phyloP scores from a whole-genome alignment of 2,797 vertebrate genomes.

The Bradypodion ventrale region DNA sequence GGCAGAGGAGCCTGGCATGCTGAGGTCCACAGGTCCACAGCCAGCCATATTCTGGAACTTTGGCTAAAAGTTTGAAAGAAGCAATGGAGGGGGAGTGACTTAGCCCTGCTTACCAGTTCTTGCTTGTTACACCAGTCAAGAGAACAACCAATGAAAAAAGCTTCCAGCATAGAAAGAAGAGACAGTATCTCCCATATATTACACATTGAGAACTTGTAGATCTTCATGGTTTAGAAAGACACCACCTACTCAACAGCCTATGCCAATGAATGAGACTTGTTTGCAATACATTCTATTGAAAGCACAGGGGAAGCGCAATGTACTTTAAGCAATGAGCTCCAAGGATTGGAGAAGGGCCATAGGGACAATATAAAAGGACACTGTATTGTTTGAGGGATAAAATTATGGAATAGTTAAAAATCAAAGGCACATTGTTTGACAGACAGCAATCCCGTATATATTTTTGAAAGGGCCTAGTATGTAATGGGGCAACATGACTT shows the following conservation, averaged over 20 bases:
- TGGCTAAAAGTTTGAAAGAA: constrained; percentile 47
- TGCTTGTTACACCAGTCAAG: background rate
- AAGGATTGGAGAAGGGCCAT: constrained; percentile 43
- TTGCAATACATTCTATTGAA: constrained; percentile 69
- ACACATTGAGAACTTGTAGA: constrained; percentile 48
- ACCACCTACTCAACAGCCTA: constrained; percentile 53
- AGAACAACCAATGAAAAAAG: constrained; percentile 37
- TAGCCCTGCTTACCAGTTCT: constrained; percentile 42
- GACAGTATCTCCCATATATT: background rate
- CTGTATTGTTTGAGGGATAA: constrained; percentile 60
- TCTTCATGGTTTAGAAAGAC: constrained; percentile 57
- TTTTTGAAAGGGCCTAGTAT: constrained; percentile 53
- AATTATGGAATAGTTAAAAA: constrained; percentile 68
- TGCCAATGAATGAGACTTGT: constrained; percentile 64
- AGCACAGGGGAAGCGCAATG: constrained; percentile 59
- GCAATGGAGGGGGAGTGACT: constrained; percentile 12
- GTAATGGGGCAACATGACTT: constrained; percentile 36
- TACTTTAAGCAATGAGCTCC: constrained; percentile 41
- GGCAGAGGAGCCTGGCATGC: no score
- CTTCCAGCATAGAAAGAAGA: constrained; percentile 18
- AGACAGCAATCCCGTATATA: constrained; percentile 64
- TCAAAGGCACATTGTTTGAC: constrained; percentile 71
- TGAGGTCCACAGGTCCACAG: no score
- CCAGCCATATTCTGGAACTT: constrained; percentile 53
- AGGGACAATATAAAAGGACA: constrained; percentile 55